These are phyloP conservation scores for Oreochromis niloticus DNA, from an alignment of 2,113 vertebrate species.

Conservation along the genomic window DNA sequence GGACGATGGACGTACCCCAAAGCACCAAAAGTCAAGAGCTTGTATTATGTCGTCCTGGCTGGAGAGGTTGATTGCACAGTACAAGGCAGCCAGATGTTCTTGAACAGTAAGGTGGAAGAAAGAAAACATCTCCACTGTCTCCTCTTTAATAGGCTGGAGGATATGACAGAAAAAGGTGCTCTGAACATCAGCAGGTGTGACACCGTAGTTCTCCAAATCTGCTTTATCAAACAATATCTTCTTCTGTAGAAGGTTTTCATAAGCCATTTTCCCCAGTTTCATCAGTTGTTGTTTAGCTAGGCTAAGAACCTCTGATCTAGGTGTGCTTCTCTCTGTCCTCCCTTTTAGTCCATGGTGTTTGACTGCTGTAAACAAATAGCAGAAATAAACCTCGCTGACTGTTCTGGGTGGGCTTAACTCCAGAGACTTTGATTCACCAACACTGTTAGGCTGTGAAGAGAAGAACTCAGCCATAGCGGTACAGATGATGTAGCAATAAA, in stretches of 20 bases:
- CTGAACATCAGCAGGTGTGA: slow-evolving; percentile 42
- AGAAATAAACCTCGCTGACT: slow-evolving; percentile 68
- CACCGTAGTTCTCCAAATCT: slow-evolving; percentile 43
- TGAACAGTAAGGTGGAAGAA: slow-evolving; percentile 71
- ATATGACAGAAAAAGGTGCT: slow-evolving; percentile 59
- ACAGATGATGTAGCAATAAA: slow-evolving; percentile 72
- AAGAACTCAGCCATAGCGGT: slow-evolving; percentile 63
- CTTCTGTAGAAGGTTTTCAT: slow-evolving; percentile 53
- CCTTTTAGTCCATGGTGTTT: slow-evolving; percentile 45
- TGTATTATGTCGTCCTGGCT: slow-evolving; percentile 30
- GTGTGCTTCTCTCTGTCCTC: slow-evolving; percentile 10
- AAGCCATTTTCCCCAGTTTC: slow-evolving; percentile 59
- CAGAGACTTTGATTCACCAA: neutral
- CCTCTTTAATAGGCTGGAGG: slow-evolving; percentile 51
- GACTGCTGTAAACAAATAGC: slow-evolving; percentile 60
- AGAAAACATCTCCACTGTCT: slow-evolving; percentile 54
- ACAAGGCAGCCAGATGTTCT: slow-evolving; percentile 66
- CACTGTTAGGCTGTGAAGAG: neutral
- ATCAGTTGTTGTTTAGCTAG: slow-evolving; percentile 41
- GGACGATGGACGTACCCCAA: slow-evolving; percentile 17
- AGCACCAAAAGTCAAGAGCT: slow-evolving; percentile 65
- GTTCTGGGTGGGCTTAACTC: slow-evolving; percentile 59
- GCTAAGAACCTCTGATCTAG: slow-evolving; percentile 33
- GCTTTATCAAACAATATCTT: slow-evolving; percentile 53
- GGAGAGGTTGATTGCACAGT: slow-evolving; percentile 37